Evolutionary conservation across 2,113 vertebrate genomes (phyloP), one percentile per base, ranked within the genome.

Genomic region (Pogonocichla stellata): DNA sequence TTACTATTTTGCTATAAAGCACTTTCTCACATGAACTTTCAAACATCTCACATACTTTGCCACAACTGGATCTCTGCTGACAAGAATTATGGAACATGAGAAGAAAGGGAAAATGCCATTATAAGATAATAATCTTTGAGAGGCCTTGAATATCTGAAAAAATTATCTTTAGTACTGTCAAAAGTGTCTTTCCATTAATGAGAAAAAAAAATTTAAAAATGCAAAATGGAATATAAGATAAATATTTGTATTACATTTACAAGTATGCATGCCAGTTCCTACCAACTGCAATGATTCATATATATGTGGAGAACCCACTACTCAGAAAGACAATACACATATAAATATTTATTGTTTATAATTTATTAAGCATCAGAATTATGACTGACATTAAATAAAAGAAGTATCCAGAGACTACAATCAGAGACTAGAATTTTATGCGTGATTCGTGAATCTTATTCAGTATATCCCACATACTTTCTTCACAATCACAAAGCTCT

Each of bases 401-500:
- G 24, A 54, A 80, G 25, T 45, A 12, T 33, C 40, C 57, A 71
- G 65, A 56, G 22, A 93, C 51, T 53, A 91, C 36, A 40, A 45
- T 40, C 45, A 48, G 28, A 47, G n/a, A 47, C 48, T 74, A 85
- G 15, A 77, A 86, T 64, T 96, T 78, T 57, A 34, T 75, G 38
- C 51, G 23, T 19, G 86, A 96, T 75, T 78, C 95, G 33, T 97
- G 92, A 29, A 99, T 95, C 90, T 98, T 98, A 96, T 96, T 93
- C 47, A 99, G 97, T 54, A 97, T 73, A 5, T 97, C 96, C 66
- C 97, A 97, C 93, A 99, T 98, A 79, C 38, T 97, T 92, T 99
- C 98, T 20, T 99, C 93, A 96, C 98, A 99, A 73, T 99, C 95
- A 96, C 98, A 99, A 78, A 99, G 98, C 69, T 99, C 97, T 84